These are phyloP conservation scores for Ovis canadensis DNA, from an alignment of 2,113 vertebrate species.

Conservation along the genomic window DNA sequence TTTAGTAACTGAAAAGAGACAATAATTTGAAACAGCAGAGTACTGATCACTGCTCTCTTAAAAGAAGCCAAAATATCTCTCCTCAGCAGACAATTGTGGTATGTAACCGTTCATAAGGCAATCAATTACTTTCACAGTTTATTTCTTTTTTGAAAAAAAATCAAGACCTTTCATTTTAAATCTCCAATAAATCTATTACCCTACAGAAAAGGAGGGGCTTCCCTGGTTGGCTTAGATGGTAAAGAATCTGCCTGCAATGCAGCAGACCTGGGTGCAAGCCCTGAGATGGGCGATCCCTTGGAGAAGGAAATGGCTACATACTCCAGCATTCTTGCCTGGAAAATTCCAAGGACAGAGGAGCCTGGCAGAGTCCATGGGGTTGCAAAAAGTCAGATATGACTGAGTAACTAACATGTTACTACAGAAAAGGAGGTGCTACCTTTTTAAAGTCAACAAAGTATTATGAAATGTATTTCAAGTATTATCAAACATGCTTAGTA, in stretches of 20 bases:
- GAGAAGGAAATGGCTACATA: neutral
- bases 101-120: neutral
- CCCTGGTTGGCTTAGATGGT: neutral
- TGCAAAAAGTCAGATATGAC: neutral
- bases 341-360: neutral
- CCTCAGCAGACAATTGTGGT: neutral
- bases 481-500: neutral
- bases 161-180: neutral
- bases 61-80: neutral
- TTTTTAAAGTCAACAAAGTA: constrained; percentile 17
- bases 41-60: neutral
- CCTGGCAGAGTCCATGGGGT: neutral
- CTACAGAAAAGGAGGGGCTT: neutral
- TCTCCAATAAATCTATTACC: neutral
- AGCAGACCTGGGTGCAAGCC: neutral
- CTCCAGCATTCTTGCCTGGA: neutral
- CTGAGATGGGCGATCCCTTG: rapidly evolving
- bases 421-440: neutral
- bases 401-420: neutral
- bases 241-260: neutral
- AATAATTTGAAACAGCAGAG: neutral
- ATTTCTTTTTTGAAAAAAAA: neutral
- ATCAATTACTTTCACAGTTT: neutral
- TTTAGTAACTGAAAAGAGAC: neutral
- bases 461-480: neutral